These are phyloP conservation scores for Callimorpha dominula DNA, from an alignment of 2,888 invertebrate genomes.

Conservation along the genomic window DNA sequence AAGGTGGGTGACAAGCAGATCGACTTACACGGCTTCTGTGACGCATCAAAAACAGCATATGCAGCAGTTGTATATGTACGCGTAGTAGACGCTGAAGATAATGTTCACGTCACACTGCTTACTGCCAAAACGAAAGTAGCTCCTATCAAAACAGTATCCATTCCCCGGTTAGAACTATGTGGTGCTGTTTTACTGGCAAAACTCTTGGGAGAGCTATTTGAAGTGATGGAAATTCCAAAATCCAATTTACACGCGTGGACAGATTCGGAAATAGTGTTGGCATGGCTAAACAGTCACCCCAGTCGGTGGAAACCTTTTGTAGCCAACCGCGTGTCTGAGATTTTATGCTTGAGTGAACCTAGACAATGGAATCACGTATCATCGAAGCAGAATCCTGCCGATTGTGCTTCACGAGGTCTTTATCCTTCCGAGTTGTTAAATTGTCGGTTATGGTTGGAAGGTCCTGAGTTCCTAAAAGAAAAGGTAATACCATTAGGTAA, in stretches of 20 bases:
- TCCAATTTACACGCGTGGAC: not conserved
- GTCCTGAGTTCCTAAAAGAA: not conserved
- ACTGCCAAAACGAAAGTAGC: not conserved
- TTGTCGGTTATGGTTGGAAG: not conserved
- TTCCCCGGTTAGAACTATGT: not conserved
- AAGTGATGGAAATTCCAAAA: not conserved
- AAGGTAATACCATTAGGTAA: not conserved
- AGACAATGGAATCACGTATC: too few species aligned
- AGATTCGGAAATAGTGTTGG: not conserved
- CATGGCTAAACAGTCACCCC: not conserved
- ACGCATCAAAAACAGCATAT: not conserved
- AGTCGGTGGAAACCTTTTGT: too few species aligned
- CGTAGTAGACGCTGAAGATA: not conserved
- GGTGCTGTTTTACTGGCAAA: not conserved
- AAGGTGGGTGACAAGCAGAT: not conserved
- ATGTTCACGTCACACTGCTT: not conserved
- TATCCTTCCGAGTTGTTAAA: not conserved
- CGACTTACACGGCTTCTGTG: not conserved
- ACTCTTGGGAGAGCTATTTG: not conserved
- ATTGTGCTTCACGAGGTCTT: too few species aligned
- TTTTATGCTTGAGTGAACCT: too few species aligned
- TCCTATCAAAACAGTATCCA: not conserved
- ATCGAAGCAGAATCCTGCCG: too few species aligned
- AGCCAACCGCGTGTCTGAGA: too few species aligned
- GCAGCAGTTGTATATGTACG: not conserved